Base-by-base conservation (phyloP, 53 echinoderm and acorn worm genomes). In the Zoroaster sp. region DNA sequence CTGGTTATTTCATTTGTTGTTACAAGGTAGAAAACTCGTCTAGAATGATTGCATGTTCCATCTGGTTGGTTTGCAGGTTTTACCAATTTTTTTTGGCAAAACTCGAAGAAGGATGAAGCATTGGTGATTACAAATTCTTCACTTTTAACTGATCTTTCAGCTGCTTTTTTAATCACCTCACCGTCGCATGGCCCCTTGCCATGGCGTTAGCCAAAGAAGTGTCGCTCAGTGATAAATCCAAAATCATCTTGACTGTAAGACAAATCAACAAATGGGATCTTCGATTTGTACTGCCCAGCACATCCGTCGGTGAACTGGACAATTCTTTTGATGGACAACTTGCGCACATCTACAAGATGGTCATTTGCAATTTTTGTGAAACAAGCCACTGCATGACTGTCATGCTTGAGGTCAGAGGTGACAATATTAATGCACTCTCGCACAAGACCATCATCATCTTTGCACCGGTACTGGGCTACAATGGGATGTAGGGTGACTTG, bases 161-260 rank as follows among this genome's bases (percentile, higher is more conserved):
- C 68, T 42, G 70, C 78, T 66, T 78, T 66, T 40, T 89, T 89
- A n/a, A 78, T 5, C 20, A 89, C 78, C 17, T 89, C 89, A 23
- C 89, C 89, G 34, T 89, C 89, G 31, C 89, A 89, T 33, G 89
- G 52, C 73, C 72, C 74, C 25, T 87, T 87, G 87, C 87, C 87
- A 70, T 87, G 87, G 21, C 87, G 72, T 13, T 73, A 87, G 23
- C 87, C 73, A 49, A 39, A 80, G 5, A 73, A 42, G 39, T 73
- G 74, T 21, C 14, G 39, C 43, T 73, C 39, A n/a, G 74, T 78
- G 13, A 23, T 11, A 37, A 52, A 35, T 40, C 44, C 41, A 73
- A 32, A 33, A 68, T 69, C 83, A 20, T 40, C 40, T 55, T 35
- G 40, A 40, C 33, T 25, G 73, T 72, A 49, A 3, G 73, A 73